A percentile compares a stretch with the other conserved stretches of the same genome.
Evolutionary conservation across 2,113 vertebrate species (phyloP).

Genomic region (Rhea pennata): DNA sequence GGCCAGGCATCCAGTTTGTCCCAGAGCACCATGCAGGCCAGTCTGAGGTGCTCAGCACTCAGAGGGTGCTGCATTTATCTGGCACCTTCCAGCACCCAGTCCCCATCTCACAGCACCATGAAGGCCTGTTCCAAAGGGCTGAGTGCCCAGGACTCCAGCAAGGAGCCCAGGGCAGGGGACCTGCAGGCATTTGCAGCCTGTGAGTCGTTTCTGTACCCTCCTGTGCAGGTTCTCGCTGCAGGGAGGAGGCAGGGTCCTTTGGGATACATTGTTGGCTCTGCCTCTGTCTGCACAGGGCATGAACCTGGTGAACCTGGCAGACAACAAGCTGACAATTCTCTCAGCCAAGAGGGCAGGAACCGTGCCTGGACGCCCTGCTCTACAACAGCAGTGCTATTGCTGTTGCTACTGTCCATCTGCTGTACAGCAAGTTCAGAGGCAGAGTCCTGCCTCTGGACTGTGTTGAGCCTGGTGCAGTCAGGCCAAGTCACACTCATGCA

Average conservation of each 20-base stretch:
- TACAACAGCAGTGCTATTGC: not conserved
- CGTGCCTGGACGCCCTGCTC: not conserved
- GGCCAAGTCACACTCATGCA: not conserved
- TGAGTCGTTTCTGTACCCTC: accelerated
- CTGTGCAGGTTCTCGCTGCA: accelerated
- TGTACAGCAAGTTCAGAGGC: not conserved
- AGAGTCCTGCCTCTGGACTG: too few relatives aligned
- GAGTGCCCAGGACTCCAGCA: accelerated
- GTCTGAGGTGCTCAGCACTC: not conserved
- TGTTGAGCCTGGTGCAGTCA: not conserved
- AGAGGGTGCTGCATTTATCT: not conserved
- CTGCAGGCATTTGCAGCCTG: not conserved
- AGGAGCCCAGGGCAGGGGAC: not conserved
- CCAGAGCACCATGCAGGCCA: not conserved
- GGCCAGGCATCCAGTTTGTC: not conserved
- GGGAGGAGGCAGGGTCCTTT: not conserved
- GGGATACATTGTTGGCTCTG: not conserved
- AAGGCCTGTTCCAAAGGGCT: not conserved
- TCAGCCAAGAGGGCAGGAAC: not conserved
- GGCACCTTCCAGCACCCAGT: not conserved
- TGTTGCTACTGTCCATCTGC: too few relatives aligned
- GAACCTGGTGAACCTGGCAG: not conserved
- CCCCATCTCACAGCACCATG: not conserved
- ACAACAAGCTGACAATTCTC: too few relatives aligned
- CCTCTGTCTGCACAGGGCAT: not conserved